A percentile compares a stretch with the other conserved stretches of the same genome.
Conservation (phyloP, 2,113 vertebrate species). For the Eonycteris spelaea region DNA sequence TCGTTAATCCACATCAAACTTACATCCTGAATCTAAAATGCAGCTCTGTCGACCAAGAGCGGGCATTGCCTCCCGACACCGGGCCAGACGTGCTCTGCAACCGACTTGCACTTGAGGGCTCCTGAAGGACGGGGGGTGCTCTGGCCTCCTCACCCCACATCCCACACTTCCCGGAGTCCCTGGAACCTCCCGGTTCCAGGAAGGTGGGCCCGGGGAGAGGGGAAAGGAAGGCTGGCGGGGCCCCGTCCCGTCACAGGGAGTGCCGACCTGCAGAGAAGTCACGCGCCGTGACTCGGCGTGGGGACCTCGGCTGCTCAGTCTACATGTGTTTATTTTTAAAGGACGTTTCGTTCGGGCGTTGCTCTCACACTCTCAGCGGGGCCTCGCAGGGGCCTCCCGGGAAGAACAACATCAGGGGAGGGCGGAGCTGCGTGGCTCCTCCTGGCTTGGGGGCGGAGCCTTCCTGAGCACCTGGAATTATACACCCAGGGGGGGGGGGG, state of each 20-base stretch:
- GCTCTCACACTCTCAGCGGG: rapidly evolving
- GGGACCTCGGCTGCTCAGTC: background rate
- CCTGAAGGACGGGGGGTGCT: background rate
- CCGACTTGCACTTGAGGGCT: rapidly evolving
- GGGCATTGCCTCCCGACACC: rapidly evolving
- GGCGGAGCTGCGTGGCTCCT: too few relatives aligned
- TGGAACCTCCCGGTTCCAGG: background rate
- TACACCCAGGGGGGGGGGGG: rapidly evolving
- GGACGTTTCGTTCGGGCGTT: background rate
- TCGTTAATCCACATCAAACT: conserved; percentile 50
- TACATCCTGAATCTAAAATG: conserved; percentile 51
- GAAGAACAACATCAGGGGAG: background rate
- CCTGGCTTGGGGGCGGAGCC: background rate
- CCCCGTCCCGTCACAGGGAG: rapidly evolving
- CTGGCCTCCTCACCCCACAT: rapidly evolving
- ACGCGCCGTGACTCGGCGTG: rapidly evolving
- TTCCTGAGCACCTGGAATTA: background rate
- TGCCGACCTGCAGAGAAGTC: rapidly evolving
- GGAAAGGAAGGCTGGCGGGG: rapidly evolving
- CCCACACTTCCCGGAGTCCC: background rate
- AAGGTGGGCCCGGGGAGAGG: background rate
- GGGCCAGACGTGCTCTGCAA: background rate
- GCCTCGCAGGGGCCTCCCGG: background rate
- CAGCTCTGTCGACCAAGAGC: background rate
- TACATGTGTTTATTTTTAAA: background rate